Evolutionary conservation across 2,113 vertebrate genomes (phyloP).

Genomic region (Onychostoma macrolepis): DNA sequence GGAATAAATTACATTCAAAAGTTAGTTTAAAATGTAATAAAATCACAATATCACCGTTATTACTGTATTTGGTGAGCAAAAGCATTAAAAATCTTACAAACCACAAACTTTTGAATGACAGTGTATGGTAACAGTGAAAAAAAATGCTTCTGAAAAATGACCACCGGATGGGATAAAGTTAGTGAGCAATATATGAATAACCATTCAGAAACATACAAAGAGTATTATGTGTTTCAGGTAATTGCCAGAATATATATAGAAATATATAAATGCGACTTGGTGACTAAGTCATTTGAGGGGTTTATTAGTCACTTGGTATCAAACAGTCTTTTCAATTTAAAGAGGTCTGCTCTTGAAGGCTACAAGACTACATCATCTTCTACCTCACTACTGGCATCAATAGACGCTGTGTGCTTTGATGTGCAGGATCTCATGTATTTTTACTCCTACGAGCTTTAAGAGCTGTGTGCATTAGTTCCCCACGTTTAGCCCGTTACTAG

Average conservation of each 20-base stretch:
- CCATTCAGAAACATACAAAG: background rate
- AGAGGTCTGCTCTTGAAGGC: background rate
- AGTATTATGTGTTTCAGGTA: background rate
- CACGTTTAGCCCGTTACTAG: conserved; percentile 25
- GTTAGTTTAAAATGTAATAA: background rate
- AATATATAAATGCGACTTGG: background rate
- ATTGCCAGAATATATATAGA: background rate
- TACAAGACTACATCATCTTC: conserved; percentile 11
- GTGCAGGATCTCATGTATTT: conserved; percentile 37
- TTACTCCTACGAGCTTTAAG: conserved; percentile 32
- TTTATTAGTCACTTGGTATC: background rate
- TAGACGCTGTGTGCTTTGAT: conserved; percentile 13
- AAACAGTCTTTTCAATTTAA: background rate
- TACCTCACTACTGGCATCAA: background rate
- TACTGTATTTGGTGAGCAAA: background rate
- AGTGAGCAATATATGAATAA: background rate
- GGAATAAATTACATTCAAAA: background rate
- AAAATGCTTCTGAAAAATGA: background rate
- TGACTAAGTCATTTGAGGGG: background rate
- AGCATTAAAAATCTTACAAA: background rate
- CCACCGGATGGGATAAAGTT: background rate
- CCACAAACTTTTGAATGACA: background rate
- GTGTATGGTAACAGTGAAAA: background rate
- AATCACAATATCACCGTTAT: background rate
- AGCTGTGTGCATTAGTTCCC: conserved; percentile 28